A percentile compares a stretch with the other conserved stretches of the same genome.
Evolutionary conservation across 2,888 invertebrate genomes (phyloP).

Genomic region (Tipula lateralis): DNA sequence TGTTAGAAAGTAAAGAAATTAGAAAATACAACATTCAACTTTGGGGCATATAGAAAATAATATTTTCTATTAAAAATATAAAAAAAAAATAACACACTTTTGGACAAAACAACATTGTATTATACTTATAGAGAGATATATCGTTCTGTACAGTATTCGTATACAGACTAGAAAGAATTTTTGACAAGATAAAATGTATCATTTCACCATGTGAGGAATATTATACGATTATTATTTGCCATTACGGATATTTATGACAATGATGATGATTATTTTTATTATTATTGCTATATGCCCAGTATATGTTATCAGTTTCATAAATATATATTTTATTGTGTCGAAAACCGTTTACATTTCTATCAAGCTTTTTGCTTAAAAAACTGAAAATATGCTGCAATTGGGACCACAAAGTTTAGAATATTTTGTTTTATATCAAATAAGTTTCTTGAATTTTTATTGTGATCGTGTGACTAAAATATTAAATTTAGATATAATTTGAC

Average conservation of each 20-base stretch:
- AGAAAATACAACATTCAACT: conserved; percentile 19
- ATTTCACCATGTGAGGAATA: conserved; percentile 24
- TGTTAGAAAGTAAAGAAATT: conserved; percentile 4
- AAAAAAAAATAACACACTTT: neutral
- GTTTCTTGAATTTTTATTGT: no score
- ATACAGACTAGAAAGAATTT: neutral
- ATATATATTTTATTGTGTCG: neutral
- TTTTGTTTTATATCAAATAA: no score
- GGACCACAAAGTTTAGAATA: no score
- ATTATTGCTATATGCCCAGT: neutral
- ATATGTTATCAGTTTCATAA: conserved; percentile 24
- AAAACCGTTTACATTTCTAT: neutral
- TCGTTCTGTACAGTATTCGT: neutral
- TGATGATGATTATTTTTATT: conserved; percentile 24
- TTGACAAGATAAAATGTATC: conserved; percentile 11
- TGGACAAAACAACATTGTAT: conserved; percentile 19
- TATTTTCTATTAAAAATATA: neutral
- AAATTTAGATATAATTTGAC: no score
- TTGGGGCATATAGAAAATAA: neutral
- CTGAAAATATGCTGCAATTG: neutral
- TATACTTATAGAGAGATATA: neutral
- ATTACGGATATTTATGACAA: conserved; percentile 24
- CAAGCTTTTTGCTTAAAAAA: neutral
- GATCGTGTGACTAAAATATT: no score
- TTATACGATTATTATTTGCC: conserved; percentile 24